phyloP scores from a whole-genome alignment of 2,888 invertebrate genomes.

The Parnassius glacialis region DNA sequence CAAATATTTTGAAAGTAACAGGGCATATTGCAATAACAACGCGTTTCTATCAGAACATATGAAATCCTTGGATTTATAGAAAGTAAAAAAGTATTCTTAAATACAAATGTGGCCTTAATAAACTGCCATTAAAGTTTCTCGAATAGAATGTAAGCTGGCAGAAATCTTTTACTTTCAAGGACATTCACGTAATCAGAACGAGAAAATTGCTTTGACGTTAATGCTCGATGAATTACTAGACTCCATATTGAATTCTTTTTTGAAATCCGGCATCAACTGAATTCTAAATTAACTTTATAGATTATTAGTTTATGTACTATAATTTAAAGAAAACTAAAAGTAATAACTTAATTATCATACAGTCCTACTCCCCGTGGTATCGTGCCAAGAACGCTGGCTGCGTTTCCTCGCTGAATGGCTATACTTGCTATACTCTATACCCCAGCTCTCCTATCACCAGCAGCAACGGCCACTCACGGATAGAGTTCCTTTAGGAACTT shows the following conservation, averaged over 20 bases:
- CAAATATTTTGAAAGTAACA: background rate
- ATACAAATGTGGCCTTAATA: slow-evolving; percentile 12
- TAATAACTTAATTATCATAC: too few relatives aligned
- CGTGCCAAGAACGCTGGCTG: too few relatives aligned
- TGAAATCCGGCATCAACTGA: background rate
- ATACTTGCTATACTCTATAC: too few relatives aligned
- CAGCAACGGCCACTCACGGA: too few relatives aligned
- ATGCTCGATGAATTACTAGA: slow-evolving; percentile 10
- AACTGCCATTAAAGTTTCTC: slow-evolving; percentile 11
- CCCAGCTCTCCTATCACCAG: too few relatives aligned
- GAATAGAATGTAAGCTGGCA: slow-evolving; percentile 3
- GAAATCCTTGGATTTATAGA: background rate
- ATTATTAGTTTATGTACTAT: too few relatives aligned
- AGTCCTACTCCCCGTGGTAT: too few relatives aligned
- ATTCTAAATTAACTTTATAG: too few relatives aligned
- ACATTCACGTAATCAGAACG: slow-evolving; percentile 16
- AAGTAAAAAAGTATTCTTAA: slow-evolving; percentile 9
- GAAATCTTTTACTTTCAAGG: slow-evolving; percentile 20
- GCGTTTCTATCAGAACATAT: slow-evolving; percentile 3
- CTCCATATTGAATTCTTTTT: slow-evolving; percentile 12
- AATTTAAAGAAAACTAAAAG: too few relatives aligned
- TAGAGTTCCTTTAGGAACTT: too few relatives aligned
- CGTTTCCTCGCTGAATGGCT: too few relatives aligned
- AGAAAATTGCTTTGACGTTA: slow-evolving; percentile 20
- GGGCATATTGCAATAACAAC: background rate